phyloP scores from a whole-genome alignment of 2,113 vertebrate species.

The Hiodon tergisus region DNA sequence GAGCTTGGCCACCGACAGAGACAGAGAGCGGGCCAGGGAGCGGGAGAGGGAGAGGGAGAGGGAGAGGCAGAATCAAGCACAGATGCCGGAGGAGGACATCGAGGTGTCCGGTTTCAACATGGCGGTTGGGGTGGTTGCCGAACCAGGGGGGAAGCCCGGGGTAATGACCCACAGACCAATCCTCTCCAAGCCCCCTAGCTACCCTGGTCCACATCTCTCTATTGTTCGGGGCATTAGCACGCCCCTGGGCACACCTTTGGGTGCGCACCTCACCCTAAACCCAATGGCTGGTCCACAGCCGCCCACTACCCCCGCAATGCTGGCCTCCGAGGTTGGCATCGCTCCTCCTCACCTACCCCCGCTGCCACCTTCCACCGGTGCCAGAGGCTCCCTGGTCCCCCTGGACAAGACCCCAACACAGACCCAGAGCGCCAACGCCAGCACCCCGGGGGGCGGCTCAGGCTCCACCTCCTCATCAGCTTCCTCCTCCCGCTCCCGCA shows the following conservation, averaged over 20 bases:
- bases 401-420: slow-evolving; percentile 60
- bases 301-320: slow-evolving; percentile 52
- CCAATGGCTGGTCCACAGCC: slow-evolving; percentile 34
- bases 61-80: slow-evolving; percentile 42
- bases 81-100: slow-evolving; percentile 60
- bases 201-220: slow-evolving; percentile 48
- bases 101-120: slow-evolving; percentile 61
- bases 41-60: slow-evolving; percentile 23
- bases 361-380: slow-evolving; percentile 41
- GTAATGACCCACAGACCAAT: slow-evolving; percentile 43
- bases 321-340: slow-evolving; percentile 59
- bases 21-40: slow-evolving; percentile 35
- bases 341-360: slow-evolving; percentile 49
- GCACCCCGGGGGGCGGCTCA: slow-evolving; percentile 45
- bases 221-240: slow-evolving; percentile 51
- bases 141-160: slow-evolving; percentile 36
- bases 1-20: slow-evolving; percentile 42
- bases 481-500: slow-evolving; percentile 71
- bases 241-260: slow-evolving; percentile 50
- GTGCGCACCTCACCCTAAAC: slow-evolving; percentile 42
- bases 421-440: slow-evolving; percentile 46
- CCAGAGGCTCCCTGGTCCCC: slow-evolving; percentile 41
- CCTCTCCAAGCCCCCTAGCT: slow-evolving; percentile 53
- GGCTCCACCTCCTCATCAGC: slow-evolving; percentile 55
- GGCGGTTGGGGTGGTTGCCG: slow-evolving; percentile 41